Evolutionary conservation across 2,888 invertebrate species (phyloP).

Genomic region (Drosophila setosimentum): DNA sequence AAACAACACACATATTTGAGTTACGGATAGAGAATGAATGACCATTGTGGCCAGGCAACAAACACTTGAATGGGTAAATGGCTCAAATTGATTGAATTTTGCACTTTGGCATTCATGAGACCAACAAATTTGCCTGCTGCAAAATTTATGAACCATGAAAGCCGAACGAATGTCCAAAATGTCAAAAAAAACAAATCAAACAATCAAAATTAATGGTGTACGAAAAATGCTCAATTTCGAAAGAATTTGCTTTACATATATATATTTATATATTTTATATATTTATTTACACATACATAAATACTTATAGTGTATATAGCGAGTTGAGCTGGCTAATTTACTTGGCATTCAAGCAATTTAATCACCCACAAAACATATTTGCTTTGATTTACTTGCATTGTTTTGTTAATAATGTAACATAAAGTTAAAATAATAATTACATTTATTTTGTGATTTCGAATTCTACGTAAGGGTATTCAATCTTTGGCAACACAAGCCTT

Average conservation of each 20-base stretch:
- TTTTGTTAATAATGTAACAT: background rate
- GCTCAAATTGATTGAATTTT: conserved; percentile 81
- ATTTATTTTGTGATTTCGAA: background rate
- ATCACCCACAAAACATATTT: background rate
- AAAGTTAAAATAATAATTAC: background rate
- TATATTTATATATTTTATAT: background rate
- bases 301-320: background rate
- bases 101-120: conserved; percentile 79
- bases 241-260: conserved; percentile 1
- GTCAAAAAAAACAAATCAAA: conserved; percentile 12
- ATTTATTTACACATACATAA: background rate
- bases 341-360: background rate
- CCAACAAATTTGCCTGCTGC: conserved; percentile 69
- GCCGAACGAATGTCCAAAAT: conserved; percentile 22
- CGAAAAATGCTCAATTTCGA: conserved; percentile 28
- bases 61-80: conserved; percentile 64
- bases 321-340: background rate
- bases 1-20: conserved; percentile 4
- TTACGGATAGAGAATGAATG: conserved; percentile 33
- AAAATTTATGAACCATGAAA: conserved; percentile 66
- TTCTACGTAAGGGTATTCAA: conserved; percentile 19
- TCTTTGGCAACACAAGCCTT: background rate
- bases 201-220: conserved; percentile 29
- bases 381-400: background rate
- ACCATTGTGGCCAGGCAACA: conserved; percentile 59